These are phyloP conservation scores for Falco naumanni DNA, from an alignment of 2,797 vertebrate species.

Conservation along the genomic window DNA sequence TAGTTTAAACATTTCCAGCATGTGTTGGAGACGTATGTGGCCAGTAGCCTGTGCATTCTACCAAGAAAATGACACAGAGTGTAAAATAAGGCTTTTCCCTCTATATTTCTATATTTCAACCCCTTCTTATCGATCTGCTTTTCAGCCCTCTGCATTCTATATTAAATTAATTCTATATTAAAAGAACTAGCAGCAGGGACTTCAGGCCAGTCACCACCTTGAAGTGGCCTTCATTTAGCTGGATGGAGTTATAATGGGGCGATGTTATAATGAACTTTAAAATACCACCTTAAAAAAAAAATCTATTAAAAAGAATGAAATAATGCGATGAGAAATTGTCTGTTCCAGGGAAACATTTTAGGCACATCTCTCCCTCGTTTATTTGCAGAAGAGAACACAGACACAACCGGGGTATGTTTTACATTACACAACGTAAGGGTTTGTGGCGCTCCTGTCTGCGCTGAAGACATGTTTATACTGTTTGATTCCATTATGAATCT, in stretches of 20 bases:
- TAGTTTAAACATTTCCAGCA: background rate
- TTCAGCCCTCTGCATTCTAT: too few species aligned
- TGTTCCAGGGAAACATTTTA: background rate
- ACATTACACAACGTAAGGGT: conserved; percentile 28
- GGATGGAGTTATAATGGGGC: background rate
- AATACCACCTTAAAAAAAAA: background rate
- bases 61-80: background rate
- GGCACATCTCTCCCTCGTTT: conserved; percentile 61
- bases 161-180: background rate
- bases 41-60: background rate
- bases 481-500: conserved; percentile 62
- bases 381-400: conserved; percentile 61
- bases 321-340: background rate
- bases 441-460: conserved; percentile 65
- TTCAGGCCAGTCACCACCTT: background rate
- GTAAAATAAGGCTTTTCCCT: background rate
- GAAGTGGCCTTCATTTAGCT: background rate
- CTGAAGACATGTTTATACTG: conserved; percentile 65
- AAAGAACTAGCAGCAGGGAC: background rate
- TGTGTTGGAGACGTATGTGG: background rate
- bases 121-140: too few species aligned
- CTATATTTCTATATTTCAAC: too few species aligned
- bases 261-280: background rate
- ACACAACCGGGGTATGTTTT: conserved; percentile 60
- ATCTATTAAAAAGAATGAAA: background rate